phyloP scores from a whole-genome alignment of 2,113 vertebrate species.

The Callionymus lyra region DNA sequence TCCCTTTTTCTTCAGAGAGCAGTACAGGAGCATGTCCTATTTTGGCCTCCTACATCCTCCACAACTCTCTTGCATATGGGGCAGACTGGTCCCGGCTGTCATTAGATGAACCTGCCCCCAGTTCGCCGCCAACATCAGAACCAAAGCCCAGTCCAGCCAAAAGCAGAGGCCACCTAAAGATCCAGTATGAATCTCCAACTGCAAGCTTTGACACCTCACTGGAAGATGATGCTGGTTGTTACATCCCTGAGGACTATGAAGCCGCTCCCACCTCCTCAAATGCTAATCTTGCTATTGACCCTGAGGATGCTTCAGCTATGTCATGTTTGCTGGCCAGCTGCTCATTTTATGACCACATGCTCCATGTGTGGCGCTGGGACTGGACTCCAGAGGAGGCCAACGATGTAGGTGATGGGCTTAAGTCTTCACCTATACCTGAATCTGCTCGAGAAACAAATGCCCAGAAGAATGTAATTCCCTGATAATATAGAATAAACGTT shows the following conservation, averaged over 20 bases:
- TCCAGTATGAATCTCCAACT: conserved; percentile 71
- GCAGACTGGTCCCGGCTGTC: conserved; percentile 83
- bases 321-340: conserved; percentile 80
- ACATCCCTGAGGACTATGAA: conserved; percentile 22
- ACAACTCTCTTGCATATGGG: conserved; percentile 86
- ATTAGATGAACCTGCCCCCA: conserved; percentile 34
- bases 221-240: conserved; percentile 61
- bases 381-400: conserved; percentile 41
- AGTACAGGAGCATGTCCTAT: conserved; percentile 58
- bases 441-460: too few species aligned
- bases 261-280: background rate
- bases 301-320: background rate
- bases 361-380: conserved; percentile 91
- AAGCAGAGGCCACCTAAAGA: conserved; percentile 60
- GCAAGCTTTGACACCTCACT: conserved; percentile 67
- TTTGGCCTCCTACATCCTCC: conserved; percentile 71
- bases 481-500: too few species aligned
- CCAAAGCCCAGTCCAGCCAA: conserved; percentile 14
- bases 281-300: background rate
- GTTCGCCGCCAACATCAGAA: conserved; percentile 20
- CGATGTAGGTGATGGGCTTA: background rate
- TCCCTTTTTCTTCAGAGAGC: conserved; percentile 58
- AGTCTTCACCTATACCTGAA: too few species aligned
- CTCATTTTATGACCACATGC: conserved; percentile 86
- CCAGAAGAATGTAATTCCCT: too few species aligned